Conservation (phyloP, 2,888 invertebrate genomes). For the Drosophila percnosoma region DNA sequence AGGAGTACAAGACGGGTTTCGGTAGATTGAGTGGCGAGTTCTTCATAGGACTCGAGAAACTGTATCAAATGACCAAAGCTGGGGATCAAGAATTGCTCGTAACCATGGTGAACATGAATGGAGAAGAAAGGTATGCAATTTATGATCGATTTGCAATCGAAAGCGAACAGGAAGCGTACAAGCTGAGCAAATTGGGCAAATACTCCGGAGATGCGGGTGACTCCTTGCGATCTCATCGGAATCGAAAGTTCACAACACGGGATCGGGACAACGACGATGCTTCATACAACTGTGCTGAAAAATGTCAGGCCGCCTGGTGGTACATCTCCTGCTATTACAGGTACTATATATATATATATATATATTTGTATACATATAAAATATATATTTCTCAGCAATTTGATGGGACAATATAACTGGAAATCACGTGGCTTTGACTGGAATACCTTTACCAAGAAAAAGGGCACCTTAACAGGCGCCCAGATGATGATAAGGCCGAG, state of each 20-base stretch:
- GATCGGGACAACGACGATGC: conserved; percentile 88
- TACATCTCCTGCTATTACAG: conserved; percentile 89
- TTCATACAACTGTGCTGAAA: conserved; percentile 88
- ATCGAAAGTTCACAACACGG: conserved; percentile 88
- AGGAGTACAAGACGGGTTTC: conserved; percentile 87
- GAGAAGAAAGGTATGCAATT: conserved; percentile 86
- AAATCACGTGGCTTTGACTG: conserved; percentile 88
- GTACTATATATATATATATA: conserved; percentile 69
- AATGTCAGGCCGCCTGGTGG: conserved; percentile 91
- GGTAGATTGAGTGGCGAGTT: conserved; percentile 89
- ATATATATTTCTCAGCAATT: conserved; percentile 85
- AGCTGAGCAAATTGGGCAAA: conserved; percentile 88
- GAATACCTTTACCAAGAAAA: conserved; percentile 88
- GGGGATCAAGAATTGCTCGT: conserved; percentile 87
- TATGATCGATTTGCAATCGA: conserved; percentile 89
- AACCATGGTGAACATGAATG: conserved; percentile 87
- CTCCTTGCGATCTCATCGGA: conserved; percentile 88
- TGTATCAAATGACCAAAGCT: conserved; percentile 85
- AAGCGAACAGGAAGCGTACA: conserved; percentile 88
- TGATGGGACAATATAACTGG: conserved; percentile 88
- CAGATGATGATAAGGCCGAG: conserved; percentile 88
- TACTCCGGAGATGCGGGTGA: conserved; percentile 89
- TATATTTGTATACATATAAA: not conserved
- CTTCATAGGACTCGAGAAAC: conserved; percentile 89
- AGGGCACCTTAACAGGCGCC: conserved; percentile 87